Evolutionary conservation across 2,888 invertebrate genomes (phyloP).

Genomic region (Sturmia bella): DNA sequence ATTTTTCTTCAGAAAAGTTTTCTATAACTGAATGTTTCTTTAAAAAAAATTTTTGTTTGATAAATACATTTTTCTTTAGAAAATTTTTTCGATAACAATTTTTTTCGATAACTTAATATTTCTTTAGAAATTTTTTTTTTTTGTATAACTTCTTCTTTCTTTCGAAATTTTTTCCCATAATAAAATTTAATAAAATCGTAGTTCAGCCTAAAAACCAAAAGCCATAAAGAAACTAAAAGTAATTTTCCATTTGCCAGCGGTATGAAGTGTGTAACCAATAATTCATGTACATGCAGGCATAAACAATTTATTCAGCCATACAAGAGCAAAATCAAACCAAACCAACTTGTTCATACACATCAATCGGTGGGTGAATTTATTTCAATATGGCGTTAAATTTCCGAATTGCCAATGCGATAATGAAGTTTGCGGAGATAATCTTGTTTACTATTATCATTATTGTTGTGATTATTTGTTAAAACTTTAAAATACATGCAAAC

Average conservation of each 20-base stretch:
- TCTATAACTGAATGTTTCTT: no score
- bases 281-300: slow-evolving; percentile 9
- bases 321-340: background rate
- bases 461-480: slow-evolving; percentile 62
- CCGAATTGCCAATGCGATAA: slow-evolving; percentile 46
- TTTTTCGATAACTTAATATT: no score
- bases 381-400: background rate
- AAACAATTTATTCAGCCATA: slow-evolving; percentile 21
- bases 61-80: no score
- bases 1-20: no score
- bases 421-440: slow-evolving; percentile 19
- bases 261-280: background rate
- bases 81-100: no score
- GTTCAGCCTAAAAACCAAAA: no score
- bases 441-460: slow-evolving; percentile 32
- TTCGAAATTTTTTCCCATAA: no score
- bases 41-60: no score
- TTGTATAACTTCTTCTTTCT: no score
- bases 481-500: slow-evolving; percentile 71
- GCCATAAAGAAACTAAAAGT: background rate
- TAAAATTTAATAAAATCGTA: no score
- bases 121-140: no score
- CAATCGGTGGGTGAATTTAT: background rate
- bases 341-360: slow-evolving; percentile 15
- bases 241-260: background rate